A percentile compares a stretch with the other conserved stretches of the same genome.
These are phyloP conservation scores for Proales similis DNA, from an alignment of 1,140 invertebrate species.

Conservation along the genomic window DNA sequence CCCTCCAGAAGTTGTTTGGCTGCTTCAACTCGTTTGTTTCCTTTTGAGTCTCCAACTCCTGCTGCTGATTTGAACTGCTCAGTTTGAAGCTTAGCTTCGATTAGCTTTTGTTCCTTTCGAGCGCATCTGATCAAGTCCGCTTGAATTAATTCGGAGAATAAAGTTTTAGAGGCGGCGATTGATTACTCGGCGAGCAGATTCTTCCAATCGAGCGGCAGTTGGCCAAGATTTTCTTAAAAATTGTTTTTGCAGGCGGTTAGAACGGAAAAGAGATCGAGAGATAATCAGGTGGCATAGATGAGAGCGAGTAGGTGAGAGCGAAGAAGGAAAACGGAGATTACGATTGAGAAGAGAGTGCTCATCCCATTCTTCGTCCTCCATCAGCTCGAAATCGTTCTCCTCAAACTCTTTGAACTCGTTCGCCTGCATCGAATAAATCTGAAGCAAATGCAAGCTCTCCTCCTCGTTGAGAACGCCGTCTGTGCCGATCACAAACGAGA, in stretches of 20 bases:
- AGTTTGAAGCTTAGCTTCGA: no score
- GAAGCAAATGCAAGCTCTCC: constrained; percentile 16
- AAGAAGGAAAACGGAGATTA: not conserved
- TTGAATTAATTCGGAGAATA: no score
- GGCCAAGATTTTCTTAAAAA: constrained; percentile 25
- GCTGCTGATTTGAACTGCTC: no score
- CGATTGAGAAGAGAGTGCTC: constrained; percentile 15
- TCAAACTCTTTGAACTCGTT: constrained; percentile 34
- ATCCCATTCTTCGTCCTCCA: constrained; percentile 33
- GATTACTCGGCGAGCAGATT: constrained; percentile 32
- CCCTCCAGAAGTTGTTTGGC: no score
- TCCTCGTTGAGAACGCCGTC: constrained; percentile 34
- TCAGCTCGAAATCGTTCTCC: constrained; percentile 32
- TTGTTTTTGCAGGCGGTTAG: no score
- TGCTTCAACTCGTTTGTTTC: no score
- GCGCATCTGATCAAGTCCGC: no score
- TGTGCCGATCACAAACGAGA: constrained; percentile 17
- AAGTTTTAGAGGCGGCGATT: no score
- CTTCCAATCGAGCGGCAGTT: constrained; percentile 35
- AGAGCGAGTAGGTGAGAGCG: not conserved
- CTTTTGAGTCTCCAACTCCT: no score
- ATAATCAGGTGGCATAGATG: not conserved
- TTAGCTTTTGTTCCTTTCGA: no score
- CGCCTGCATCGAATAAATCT: constrained; percentile 30
- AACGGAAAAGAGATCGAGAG: not conserved